phyloP scores from a whole-genome alignment of 2,888 invertebrate species.

The Hoplodrina blanda region DNA sequence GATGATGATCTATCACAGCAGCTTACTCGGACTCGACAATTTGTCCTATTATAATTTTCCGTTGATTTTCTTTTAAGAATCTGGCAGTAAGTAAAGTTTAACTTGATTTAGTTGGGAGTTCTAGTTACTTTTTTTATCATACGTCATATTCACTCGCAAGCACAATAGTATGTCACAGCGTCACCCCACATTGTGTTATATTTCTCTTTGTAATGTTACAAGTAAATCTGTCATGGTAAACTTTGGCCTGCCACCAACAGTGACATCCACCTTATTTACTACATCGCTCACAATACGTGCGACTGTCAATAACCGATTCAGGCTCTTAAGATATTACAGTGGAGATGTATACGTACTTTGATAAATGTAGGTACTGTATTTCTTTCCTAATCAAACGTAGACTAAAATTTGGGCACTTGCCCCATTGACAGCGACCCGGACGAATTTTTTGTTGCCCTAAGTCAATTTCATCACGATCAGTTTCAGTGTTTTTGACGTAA shows the following conservation, averaged over 20 bases:
- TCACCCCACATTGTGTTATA: conserved; percentile 57
- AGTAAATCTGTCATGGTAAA: conserved; percentile 58
- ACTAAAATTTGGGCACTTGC: too few relatives aligned
- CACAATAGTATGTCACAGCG: conserved; percentile 39
- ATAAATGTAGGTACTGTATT: conserved; percentile 4
- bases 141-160: conserved; percentile 26
- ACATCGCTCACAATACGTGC: conserved; percentile 51
- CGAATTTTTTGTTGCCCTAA: too few relatives aligned
- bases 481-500: too few relatives aligned
- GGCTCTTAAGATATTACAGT: conserved; percentile 34
- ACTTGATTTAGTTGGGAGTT: conserved; percentile 38
- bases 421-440: too few relatives aligned
- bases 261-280: conserved; percentile 60
- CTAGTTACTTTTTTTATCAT: conserved; percentile 35
- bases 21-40: too few relatives aligned
- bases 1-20: too few relatives aligned
- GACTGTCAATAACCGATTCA: conserved; percentile 39
- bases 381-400: conserved; percentile 26
- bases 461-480: too few relatives aligned
- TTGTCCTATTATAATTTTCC: too few relatives aligned
- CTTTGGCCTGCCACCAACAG: conserved; percentile 59
- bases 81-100: conserved; percentile 5
- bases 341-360: conserved; percentile 10
- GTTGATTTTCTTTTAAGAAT: too few relatives aligned
- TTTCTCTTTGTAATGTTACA: conserved; percentile 55